phyloP scores from a whole-genome alignment of 2,113 vertebrate species.

The Fulmarus glacialis region DNA sequence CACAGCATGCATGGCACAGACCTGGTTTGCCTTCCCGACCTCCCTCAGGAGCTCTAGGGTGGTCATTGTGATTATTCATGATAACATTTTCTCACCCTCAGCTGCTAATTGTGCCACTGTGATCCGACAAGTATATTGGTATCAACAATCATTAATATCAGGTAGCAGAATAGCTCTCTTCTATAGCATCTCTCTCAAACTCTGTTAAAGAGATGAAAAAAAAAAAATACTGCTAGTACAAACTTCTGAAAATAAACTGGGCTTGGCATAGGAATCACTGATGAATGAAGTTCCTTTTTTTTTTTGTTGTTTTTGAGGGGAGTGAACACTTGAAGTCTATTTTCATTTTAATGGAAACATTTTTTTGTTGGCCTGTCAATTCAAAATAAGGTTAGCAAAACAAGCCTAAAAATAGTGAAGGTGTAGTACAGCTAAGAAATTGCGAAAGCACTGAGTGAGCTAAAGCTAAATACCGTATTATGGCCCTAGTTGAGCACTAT shows the following conservation, averaged over 20 bases:
- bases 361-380: constrained; percentile 12
- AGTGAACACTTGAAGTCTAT: constrained; percentile 15
- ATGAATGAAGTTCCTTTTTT: constrained; percentile 16
- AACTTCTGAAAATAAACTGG: constrained; percentile 33
- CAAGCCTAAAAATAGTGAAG: constrained; percentile 54
- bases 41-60: not conserved
- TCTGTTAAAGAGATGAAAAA: not conserved
- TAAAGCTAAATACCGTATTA: not conserved
- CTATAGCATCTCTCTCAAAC: not conserved
- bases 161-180: not conserved
- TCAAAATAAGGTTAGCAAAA: constrained; percentile 40
- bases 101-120: not conserved
- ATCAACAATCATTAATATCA: not conserved
- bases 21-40: rapidly evolving
- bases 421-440: not conserved
- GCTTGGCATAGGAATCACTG: constrained; percentile 19
- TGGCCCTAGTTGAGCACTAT: not conserved
- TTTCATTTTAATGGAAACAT: constrained; percentile 25
- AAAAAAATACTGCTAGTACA: not conserved
- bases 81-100: not conserved
- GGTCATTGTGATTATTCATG: not conserved
- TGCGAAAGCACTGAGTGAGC: not conserved
- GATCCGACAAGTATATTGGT: not conserved
- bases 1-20: rapidly evolving
- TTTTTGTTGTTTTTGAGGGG: not conserved